Percentiles rank a stretch among this genome's conserved stretches.
Conservation (phyloP, 2,113 vertebrate species). For the Ochotona curzoniae region DNA sequence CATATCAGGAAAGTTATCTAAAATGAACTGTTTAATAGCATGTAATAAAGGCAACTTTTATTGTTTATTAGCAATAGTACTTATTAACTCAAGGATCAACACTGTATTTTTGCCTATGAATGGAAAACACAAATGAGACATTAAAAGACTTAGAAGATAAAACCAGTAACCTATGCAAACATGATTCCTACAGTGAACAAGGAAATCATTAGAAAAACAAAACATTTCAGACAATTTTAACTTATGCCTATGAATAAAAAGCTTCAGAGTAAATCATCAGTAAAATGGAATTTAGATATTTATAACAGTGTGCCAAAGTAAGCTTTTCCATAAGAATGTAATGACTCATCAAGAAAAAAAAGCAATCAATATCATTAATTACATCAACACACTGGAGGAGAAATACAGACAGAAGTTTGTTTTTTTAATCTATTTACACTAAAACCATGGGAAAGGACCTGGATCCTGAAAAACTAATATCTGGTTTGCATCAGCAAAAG, state of each 20-base stretch:
- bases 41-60: background rate
- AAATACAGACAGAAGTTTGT: no score
- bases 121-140: background rate
- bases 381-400: background rate
- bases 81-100: background rate
- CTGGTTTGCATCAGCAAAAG: background rate
- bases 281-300: background rate
- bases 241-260: background rate
- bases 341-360: background rate
- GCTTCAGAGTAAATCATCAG: no score
- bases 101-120: background rate
- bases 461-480: background rate
- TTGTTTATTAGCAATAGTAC: background rate
- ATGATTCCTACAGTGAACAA: background rate
- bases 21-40: background rate
- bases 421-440: background rate
- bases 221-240: background rate
- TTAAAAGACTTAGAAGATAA: background rate
- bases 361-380: background rate
- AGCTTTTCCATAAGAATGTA: background rate
- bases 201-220: background rate
- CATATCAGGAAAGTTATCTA: background rate
- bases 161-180: background rate
- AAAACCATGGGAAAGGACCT: background rate
- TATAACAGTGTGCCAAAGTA: background rate